Percentiles rank a stretch among this genome's conserved stretches.
Conservation (phyloP, 2,113 vertebrate genomes). For the Heterotilapia buettikoferi region DNA sequence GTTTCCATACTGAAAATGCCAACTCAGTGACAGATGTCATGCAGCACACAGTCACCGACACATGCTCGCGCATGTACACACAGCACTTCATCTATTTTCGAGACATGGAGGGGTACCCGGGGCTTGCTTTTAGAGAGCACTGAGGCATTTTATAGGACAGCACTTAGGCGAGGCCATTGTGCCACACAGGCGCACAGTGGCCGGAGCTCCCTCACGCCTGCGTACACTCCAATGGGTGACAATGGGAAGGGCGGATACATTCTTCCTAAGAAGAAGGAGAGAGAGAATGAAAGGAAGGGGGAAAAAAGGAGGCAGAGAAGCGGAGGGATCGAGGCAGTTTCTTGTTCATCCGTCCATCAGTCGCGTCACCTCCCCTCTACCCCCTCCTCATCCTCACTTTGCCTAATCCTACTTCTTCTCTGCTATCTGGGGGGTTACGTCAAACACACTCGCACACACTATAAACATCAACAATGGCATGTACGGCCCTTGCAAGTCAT, state of each 20-base stretch:
- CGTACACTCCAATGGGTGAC: slow-evolving; percentile 69
- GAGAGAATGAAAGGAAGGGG: slow-evolving; percentile 22
- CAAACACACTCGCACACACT: slow-evolving; percentile 14
- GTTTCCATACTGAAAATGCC: slow-evolving; percentile 50
- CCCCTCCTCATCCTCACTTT: slow-evolving; percentile 20
- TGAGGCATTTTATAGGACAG: slow-evolving; percentile 77
- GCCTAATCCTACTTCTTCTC: slow-evolving; percentile 56
- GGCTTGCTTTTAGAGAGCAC: slow-evolving; percentile 68
- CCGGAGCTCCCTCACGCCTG: slow-evolving; percentile 64
- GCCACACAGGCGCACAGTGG: slow-evolving; percentile 55
- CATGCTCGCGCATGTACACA: slow-evolving; percentile 26
- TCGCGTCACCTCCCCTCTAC: not conserved
- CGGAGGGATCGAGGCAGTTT: slow-evolving; percentile 51
- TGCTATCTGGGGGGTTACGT: slow-evolving; percentile 44
- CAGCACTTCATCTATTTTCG: slow-evolving; percentile 58
- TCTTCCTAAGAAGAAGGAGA: slow-evolving; percentile 55
- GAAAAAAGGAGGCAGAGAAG: slow-evolving; percentile 21
- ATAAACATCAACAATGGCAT: slow-evolving; percentile 37
- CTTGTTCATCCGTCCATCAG: slow-evolving; percentile 60
- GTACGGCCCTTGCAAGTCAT: slow-evolving; percentile 23
- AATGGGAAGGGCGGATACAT: slow-evolving; percentile 69
- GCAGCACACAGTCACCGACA: slow-evolving; percentile 19
- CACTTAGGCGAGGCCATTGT: slow-evolving; percentile 72
- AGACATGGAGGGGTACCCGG: slow-evolving; percentile 41
- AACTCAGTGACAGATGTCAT: slow-evolving; percentile 55